phyloP scores from a whole-genome alignment of 2,113 vertebrate species.

The Dendropsophus ebraccatus region DNA sequence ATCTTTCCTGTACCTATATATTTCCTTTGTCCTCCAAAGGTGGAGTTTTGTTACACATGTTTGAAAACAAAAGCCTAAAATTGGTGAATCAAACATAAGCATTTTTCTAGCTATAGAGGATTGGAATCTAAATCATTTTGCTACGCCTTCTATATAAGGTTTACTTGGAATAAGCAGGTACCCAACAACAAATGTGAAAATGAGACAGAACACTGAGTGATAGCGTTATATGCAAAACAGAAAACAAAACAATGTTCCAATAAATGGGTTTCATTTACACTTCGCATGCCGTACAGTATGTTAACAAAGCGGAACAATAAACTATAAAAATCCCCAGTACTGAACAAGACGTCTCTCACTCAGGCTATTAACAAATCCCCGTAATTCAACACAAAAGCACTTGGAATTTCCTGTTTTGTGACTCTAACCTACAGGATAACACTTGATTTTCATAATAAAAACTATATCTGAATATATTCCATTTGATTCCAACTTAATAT shows the following conservation, averaged over 20 bases:
- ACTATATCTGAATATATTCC: conserved; percentile 7
- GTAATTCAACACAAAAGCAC: neutral
- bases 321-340: neutral
- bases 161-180: conserved; percentile 29
- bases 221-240: conserved; percentile 3
- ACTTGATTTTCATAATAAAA: conserved; percentile 11
- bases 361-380: neutral
- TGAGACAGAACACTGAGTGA: conserved; percentile 18
- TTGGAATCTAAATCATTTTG: neutral
- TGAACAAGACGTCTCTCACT: neutral
- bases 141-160: neutral
- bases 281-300: conserved; percentile 29
- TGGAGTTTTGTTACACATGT: neutral
- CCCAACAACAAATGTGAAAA: conserved; percentile 25
- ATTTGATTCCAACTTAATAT: conserved; percentile 4
- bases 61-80: neutral
- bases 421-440: conserved; percentile 23
- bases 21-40: neutral
- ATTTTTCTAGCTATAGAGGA: neutral
- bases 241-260: conserved; percentile 14
- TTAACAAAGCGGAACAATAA: conserved; percentile 14
- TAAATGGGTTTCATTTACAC: conserved; percentile 42
- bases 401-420: conserved; percentile 22
- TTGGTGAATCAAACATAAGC: neutral
- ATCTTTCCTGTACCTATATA: neutral